Percentiles rank a stretch among this genome's conserved stretches.
Evolutionary conservation across 2,113 vertebrate species (phyloP).

Genomic region (Ochotona princeps): DNA sequence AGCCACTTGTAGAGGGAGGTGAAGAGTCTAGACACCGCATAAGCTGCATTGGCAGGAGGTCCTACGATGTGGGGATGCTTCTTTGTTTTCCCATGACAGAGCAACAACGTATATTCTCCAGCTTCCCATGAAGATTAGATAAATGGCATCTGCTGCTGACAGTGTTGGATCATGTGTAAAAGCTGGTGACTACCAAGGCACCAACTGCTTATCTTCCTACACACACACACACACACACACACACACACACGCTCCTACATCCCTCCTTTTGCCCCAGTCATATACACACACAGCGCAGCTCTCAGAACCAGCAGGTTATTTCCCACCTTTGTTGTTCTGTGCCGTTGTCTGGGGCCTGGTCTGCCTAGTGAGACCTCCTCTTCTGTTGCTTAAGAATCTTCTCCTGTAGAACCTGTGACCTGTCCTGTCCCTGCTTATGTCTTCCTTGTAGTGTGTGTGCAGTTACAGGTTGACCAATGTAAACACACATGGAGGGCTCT

Average conservation of each 20-base stretch:
- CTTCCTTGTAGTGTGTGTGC: not conserved
- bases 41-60: not conserved
- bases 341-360: not conserved
- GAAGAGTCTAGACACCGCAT: not conserved
- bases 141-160: not conserved
- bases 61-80: not conserved
- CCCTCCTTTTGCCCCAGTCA: not conserved
- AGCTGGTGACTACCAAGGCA: not conserved
- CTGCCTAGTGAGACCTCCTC: not conserved
- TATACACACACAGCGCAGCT: not conserved
- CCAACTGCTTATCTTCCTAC: not conserved
- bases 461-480: rapidly evolving
- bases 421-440: not conserved
- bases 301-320: not conserved
- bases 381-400: not conserved
- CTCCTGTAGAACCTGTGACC: not conserved
- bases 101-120: not conserved
- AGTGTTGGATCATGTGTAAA: not conserved
- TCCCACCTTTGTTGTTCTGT: not conserved
- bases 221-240: not conserved
- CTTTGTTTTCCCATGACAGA: not conserved
- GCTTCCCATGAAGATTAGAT: not conserved
- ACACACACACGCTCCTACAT: not conserved
- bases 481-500: not conserved
- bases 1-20: not conserved